Conservation (phyloP, 2,113 vertebrate species). For the Cyprinodon brontotheroides region DNA sequence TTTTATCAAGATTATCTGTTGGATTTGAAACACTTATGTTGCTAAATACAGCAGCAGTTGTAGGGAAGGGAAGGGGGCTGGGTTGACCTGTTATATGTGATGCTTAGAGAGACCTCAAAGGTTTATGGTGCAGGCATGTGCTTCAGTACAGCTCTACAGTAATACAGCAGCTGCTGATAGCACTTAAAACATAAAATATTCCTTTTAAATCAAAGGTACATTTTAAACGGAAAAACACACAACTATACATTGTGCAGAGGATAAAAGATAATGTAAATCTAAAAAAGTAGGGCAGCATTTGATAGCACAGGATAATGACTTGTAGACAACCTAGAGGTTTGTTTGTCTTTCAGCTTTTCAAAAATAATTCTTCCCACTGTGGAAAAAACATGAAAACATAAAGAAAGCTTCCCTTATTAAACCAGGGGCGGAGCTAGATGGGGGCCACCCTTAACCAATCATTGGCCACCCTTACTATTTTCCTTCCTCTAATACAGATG, state of each 20-base stretch:
- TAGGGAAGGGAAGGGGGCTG: not conserved
- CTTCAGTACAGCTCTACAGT: not conserved
- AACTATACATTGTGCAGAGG: not conserved
- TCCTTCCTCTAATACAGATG: too few relatives aligned
- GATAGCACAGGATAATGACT: not conserved
- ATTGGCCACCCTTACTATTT: too few relatives aligned
- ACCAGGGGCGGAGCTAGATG: too few relatives aligned
- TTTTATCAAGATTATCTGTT: constrained; percentile 24
- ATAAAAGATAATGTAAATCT: not conserved
- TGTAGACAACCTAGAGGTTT: not conserved
- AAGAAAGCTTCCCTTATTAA: not conserved
- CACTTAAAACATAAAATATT: too few relatives aligned
- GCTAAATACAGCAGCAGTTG: not conserved
- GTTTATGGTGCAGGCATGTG: not conserved
- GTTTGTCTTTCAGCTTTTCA: not conserved
- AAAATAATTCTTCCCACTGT: not conserved
- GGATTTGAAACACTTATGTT: constrained; percentile 23
- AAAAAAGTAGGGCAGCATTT: not conserved
- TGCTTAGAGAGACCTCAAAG: not conserved
- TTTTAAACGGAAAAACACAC: not conserved
- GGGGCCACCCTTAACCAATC: too few relatives aligned
- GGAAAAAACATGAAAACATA: not conserved
- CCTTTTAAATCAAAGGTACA: too few relatives aligned
- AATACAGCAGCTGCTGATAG: not conserved
- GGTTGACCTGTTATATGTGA: not conserved